Conservation (phyloP, 2,113 vertebrate species). For the Xerus inauris region DNA sequence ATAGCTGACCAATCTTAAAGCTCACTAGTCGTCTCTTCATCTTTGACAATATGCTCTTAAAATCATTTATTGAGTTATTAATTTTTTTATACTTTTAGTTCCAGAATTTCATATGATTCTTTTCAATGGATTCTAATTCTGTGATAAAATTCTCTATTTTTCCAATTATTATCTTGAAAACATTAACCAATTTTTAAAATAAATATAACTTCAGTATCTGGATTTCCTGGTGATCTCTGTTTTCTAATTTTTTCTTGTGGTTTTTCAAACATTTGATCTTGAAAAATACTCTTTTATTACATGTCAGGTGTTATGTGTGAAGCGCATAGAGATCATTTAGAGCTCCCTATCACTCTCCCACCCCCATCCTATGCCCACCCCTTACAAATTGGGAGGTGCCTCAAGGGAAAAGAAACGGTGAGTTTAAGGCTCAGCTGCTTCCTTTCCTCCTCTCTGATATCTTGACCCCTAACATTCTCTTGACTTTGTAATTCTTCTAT, state of each 20-base stretch:
- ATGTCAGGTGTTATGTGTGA: background rate
- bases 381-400: background rate
- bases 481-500: background rate
- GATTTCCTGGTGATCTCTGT: background rate
- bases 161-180: background rate
- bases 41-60: background rate
- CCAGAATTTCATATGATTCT: background rate
- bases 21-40: background rate
- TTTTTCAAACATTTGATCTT: background rate
- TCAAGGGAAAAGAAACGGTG: background rate
- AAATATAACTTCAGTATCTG: background rate
- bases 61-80: background rate
- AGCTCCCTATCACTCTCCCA: background rate
- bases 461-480: background rate
- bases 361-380: background rate
- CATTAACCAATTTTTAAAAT: background rate
- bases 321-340: background rate
- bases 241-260: background rate
- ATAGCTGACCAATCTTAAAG: background rate
- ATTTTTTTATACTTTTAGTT: background rate
- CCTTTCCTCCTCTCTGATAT: background rate
- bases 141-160: background rate
- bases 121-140: background rate
- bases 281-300: background rate
- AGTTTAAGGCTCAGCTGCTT: background rate